Percentiles rank a stretch among this genome's conserved stretches.
Evolutionary conservation across 2,888 invertebrate species (phyloP).

Genomic region (Parascotia fuliginaria): DNA sequence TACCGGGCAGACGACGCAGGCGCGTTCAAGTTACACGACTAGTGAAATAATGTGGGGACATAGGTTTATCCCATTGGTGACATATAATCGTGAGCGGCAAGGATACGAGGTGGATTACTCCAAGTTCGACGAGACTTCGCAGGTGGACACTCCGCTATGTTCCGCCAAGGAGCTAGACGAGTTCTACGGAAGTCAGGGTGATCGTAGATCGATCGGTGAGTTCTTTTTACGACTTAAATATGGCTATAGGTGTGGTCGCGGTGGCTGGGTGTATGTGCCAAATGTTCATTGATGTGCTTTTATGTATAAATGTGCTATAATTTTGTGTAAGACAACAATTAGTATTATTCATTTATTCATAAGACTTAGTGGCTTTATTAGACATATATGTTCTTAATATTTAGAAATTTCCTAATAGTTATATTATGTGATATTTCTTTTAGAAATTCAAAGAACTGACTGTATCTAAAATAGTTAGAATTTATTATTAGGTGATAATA

Average conservation of each 20-base stretch:
- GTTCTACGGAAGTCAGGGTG: slow-evolving; percentile 86
- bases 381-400: neutral
- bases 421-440: neutral
- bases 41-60: slow-evolving; percentile 94
- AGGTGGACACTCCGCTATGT: slow-evolving; percentile 92
- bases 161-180: slow-evolving; percentile 88
- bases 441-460: neutral
- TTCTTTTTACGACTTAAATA: slow-evolving; percentile 57
- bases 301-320: slow-evolving; percentile 16
- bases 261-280: slow-evolving; percentile 60
- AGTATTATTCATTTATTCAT: neutral
- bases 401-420: neutral
- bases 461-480: too few species aligned
- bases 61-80: slow-evolving; percentile 90
- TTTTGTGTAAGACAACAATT: neutral
- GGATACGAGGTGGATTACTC: slow-evolving; percentile 93
- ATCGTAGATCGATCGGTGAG: slow-evolving; percentile 85
- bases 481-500: neutral
- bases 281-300: slow-evolving; percentile 49
- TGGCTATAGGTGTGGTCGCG: slow-evolving; percentile 44
- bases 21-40: slow-evolving; percentile 91
- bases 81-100: slow-evolving; percentile 90
- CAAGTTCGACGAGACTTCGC: slow-evolving; percentile 92
- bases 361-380: neutral
- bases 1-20: slow-evolving; percentile 91